Conservation (phyloP, 2,797 vertebrate species). For the Poecilia velifera region DNA sequence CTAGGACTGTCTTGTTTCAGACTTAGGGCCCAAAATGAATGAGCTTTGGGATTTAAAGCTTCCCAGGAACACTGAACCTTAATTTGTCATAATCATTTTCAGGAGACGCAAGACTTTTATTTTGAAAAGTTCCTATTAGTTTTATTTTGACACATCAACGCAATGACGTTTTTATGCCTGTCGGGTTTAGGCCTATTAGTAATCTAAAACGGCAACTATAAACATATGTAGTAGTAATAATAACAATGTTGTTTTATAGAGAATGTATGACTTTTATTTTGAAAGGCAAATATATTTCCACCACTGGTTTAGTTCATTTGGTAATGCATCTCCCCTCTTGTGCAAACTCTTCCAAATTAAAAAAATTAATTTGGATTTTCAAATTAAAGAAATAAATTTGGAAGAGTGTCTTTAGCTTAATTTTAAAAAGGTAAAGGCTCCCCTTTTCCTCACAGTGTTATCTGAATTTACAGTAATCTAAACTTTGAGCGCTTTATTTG, state of each 20-base stretch:
- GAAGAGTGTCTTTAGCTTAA: background rate
- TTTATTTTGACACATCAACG: background rate
- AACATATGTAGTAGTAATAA: background rate
- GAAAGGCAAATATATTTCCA: background rate
- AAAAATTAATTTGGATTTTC: background rate
- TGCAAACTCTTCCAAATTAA: background rate
- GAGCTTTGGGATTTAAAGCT: background rate
- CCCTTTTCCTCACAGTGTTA: background rate
- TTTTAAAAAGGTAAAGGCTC: background rate
- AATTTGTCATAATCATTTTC: background rate
- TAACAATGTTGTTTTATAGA: background rate
- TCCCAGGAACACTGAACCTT: conserved; percentile 4
- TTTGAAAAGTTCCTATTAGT: background rate
- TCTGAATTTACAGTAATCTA: background rate
- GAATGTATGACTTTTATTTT: background rate
- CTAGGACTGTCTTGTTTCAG: background rate
- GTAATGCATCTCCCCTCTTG: background rate
- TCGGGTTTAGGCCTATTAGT: background rate
- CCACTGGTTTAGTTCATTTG: background rate
- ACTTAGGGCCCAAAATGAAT: background rate
- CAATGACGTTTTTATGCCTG: background rate
- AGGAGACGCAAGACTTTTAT: background rate
- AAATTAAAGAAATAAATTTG: background rate
- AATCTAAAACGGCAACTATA: background rate
- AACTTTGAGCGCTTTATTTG: background rate